Base-by-base conservation (phyloP, 2,797 vertebrate species). In the Enteromius paludinosus region DNA sequence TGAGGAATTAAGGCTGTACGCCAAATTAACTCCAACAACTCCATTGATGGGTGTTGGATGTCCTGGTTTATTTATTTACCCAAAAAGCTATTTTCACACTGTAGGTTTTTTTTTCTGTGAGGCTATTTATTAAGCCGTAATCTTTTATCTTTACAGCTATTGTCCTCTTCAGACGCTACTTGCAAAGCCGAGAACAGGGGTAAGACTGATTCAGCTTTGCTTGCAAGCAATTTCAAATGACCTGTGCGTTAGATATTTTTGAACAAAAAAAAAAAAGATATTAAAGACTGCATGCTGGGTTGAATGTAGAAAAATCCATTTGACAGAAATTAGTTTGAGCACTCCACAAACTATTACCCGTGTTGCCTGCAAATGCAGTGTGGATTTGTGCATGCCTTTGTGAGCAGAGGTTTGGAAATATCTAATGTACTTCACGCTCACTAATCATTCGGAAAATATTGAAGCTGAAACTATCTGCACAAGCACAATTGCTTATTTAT, bases 131-230 rank as follows among this genome's bases (percentile, higher is more conserved):
- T 64, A 33, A 18, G 6, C 7, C 1, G 3, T 30, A 66, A 30
- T 66, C 10, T 68, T 65, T 23, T 64, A 28, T 52, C 23, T 54
- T 52, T 43, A 30, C 30, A 86, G 84, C 78, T 4, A 1, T 78
- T 89, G 77, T 92, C 85, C 62, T 91, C 88, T 87, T 87, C 75
- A 93, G 86, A 87, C 93, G 92, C 52, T 88, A 62, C 79, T 89
- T 89, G 88, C 87, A 87, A 47, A 91, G 61, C 61, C 89, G 80
- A 65, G 89, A 92, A 87, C 93, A 92, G 85, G 93, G 94, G 95
- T 95, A 90, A 95, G 94, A 14, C 83, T 71, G 43, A 77, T 69
- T 75, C 78, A 56, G 64, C 9, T 47, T 59, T 82, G 17, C 59
- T 43, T 68, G 14, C 56, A 14, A 33, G 43, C 11, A 38, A 66